These are phyloP conservation scores for Psilopogon haemacephalus DNA, from an alignment of 2,113 vertebrate species.

Conservation along the genomic window DNA sequence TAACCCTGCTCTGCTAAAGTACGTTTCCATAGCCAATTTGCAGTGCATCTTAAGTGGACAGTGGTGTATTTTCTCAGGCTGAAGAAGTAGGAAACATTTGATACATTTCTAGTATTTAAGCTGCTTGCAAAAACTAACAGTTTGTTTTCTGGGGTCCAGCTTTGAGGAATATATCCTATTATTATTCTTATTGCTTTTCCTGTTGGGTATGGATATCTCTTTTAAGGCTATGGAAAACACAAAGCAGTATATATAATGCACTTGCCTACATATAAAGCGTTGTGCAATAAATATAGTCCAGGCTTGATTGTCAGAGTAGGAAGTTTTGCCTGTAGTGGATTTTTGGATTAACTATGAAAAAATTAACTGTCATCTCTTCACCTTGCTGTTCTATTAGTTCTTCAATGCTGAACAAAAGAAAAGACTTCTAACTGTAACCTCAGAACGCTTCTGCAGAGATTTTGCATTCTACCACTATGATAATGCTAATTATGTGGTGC, in stretches of 20 bases:
- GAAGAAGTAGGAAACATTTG: background rate
- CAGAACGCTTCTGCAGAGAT: background rate
- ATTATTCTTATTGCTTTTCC: background rate
- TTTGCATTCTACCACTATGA: background rate
- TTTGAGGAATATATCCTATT: background rate
- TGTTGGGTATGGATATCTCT: background rate
- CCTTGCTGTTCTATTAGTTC: background rate
- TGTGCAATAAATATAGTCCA: background rate
- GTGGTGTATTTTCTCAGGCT: background rate
- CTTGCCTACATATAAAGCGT: background rate
- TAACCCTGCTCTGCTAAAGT: background rate
- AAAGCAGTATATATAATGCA: background rate
- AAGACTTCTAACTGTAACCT: background rate
- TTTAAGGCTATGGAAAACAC: background rate
- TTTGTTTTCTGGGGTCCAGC: background rate
- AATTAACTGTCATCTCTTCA: background rate
- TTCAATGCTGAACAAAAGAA: background rate
- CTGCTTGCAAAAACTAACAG: background rate
- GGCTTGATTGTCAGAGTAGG: background rate
- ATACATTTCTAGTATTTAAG: background rate
- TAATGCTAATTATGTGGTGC: background rate
- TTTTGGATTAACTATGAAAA: background rate
- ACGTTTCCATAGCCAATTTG: background rate
- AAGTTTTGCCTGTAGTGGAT: background rate
- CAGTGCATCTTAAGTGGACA: background rate